phyloP scores from a whole-genome alignment of 2,113 vertebrate species.

The Zonotrichia leucophrys region DNA sequence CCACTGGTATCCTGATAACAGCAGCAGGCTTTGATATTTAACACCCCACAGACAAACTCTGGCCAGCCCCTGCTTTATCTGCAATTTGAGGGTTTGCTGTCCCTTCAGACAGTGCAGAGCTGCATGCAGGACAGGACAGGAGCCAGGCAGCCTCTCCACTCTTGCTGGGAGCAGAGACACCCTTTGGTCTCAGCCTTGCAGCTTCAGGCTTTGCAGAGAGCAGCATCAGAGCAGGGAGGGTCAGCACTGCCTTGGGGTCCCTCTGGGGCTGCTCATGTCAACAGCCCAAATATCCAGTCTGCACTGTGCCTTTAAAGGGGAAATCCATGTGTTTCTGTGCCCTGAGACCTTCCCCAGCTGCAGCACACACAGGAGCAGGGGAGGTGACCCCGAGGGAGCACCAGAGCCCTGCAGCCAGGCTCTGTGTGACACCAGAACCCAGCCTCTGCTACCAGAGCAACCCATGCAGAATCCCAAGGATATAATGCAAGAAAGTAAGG shows the following conservation, averaged over 20 bases:
- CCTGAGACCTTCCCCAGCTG: neutral
- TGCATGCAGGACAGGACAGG: neutral
- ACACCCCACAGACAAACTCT: neutral
- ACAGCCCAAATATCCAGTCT: neutral
- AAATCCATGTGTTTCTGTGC: neutral
- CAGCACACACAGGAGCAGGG: neutral
- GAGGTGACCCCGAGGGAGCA: accelerated
- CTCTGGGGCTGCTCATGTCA: accelerated
- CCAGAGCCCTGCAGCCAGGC: neutral
- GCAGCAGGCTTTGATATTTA: neutral
- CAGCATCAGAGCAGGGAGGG: neutral
- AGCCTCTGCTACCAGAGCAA: neutral
- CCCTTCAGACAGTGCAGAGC: neutral
- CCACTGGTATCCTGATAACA: neutral
- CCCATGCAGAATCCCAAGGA: neutral
- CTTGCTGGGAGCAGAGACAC: neutral
- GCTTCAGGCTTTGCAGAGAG: neutral
- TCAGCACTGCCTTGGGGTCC: neutral
- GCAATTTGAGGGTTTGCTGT: neutral
- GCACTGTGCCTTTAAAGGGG: neutral
- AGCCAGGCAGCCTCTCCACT: neutral
- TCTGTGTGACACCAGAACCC: neutral
- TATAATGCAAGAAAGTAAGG: neutral
- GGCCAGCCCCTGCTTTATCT: neutral
- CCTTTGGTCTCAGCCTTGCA: neutral